Percentiles rank a stretch among this genome's conserved stretches.
phyloP scores from a whole-genome alignment of 2,113 vertebrate species.

The Taurulus bubalis region DNA sequence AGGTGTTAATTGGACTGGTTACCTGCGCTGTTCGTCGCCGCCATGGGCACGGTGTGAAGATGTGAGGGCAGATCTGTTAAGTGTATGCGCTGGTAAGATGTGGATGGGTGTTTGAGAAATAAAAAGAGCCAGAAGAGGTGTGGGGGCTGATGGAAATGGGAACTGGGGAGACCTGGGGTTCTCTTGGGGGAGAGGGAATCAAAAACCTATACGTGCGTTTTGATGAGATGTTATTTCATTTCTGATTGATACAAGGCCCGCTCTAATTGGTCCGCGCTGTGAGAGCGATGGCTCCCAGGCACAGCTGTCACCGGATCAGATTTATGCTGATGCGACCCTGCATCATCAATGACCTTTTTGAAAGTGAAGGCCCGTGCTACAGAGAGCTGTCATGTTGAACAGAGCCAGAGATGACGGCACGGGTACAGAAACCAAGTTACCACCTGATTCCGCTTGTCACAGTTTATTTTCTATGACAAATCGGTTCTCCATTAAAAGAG shows the following conservation, averaged over 20 bases:
- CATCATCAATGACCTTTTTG: constrained; percentile 78
- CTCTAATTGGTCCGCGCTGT: constrained; percentile 74
- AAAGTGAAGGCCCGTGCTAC: constrained; percentile 59
- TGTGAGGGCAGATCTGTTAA: constrained; percentile 2
- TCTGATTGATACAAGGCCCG: constrained; percentile 76
- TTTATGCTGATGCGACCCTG: constrained; percentile 62
- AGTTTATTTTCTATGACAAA: constrained; percentile 45
- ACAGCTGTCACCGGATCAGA: constrained; percentile 72
- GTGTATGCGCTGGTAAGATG: constrained; percentile 15
- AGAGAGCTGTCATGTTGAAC: constrained; percentile 65
- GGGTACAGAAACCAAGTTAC: constrained; percentile 47
- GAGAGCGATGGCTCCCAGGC: constrained; percentile 73
- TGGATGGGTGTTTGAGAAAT: not conserved
- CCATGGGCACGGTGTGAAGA: constrained; percentile 31
- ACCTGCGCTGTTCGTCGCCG: constrained; percentile 60
- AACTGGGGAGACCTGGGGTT: constrained; percentile 28
- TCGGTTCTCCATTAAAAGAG: constrained; percentile 38
- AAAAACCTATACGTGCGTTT: constrained; percentile 67
- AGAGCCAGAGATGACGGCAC: constrained; percentile 30
- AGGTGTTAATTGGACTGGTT: constrained; percentile 77
- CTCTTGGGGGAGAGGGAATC: constrained; percentile 49
- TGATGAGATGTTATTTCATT: constrained; percentile 81
- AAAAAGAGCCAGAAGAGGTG: constrained; percentile 25
- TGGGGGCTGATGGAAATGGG: constrained; percentile 41
- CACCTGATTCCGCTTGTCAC: constrained; percentile 51